Conservation (phyloP, 2,797 vertebrate genomes). For the Sebastes cheni region DNA sequence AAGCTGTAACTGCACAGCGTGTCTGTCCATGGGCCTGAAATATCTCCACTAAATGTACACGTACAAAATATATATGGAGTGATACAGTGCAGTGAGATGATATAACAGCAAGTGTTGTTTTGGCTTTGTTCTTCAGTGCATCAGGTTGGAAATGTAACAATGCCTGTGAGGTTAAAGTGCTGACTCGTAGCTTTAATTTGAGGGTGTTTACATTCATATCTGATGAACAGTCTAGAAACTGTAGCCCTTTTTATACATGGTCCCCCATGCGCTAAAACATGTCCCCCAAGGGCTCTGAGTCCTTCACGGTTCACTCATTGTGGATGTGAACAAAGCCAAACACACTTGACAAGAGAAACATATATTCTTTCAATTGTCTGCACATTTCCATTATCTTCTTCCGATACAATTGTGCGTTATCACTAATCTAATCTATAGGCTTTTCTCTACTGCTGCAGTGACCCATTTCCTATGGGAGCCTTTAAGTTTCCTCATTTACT, state of each 20-base stretch:
- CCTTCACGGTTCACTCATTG: neutral
- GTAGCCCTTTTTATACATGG: neutral
- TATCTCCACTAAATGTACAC: neutral
- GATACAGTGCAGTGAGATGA: neutral
- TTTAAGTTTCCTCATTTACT: neutral
- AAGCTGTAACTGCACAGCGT: neutral
- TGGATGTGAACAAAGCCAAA: neutral
- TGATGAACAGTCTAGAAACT: neutral
- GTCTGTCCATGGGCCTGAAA: fast-evolving
- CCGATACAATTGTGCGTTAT: neutral
- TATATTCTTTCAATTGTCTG: neutral
- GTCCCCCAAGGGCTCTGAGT: neutral
- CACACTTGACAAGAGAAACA: neutral
- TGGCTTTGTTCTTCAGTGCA: neutral
- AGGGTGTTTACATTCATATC: neutral
- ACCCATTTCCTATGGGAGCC: neutral
- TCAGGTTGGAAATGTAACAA: neutral
- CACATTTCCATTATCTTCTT: neutral
- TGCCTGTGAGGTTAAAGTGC: neutral
- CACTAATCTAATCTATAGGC: neutral
- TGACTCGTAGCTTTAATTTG: neutral
- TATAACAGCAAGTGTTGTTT: too few relatives aligned
- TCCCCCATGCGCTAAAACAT: neutral
- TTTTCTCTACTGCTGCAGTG: neutral
- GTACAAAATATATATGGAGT: too few relatives aligned